Percentiles rank a stretch among this genome's conserved stretches.
phyloP scores from a whole-genome alignment of 2,113 vertebrate genomes.

The Neodontobutis hainanensis region DNA sequence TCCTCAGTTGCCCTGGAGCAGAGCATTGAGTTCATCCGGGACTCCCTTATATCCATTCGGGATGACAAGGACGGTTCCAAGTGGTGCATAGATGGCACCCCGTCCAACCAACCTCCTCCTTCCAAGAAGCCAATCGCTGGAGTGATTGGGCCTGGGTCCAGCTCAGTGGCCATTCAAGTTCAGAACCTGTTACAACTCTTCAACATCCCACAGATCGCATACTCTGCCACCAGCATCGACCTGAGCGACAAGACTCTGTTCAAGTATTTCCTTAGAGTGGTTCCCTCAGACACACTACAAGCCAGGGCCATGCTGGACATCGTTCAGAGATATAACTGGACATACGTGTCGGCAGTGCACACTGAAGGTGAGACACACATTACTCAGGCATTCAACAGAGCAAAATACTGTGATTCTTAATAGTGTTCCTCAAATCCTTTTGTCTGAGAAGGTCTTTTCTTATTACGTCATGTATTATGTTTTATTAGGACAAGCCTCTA shows the following conservation, averaged over 20 bases:
- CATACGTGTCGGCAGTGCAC: conserved; percentile 97
- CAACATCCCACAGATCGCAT: conserved; percentile 98
- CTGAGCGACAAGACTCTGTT: conserved; percentile 97
- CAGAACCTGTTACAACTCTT: conserved; percentile 98
- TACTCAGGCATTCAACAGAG: neutral
- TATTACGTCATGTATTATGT: too few species aligned
- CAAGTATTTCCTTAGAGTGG: conserved; percentile 97
- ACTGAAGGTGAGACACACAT: conserved; percentile 89
- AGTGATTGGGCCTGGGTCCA: conserved; percentile 97
- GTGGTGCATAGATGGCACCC: conserved; percentile 89
- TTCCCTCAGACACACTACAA: conserved; percentile 95
- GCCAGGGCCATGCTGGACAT: conserved; percentile 97
- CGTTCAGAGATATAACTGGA: conserved; percentile 98
- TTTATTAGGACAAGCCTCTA: too few species aligned
- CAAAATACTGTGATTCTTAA: neutral
- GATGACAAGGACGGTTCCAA: conserved; percentile 92
- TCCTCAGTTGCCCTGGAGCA: conserved; percentile 97
- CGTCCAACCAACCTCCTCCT: conserved; percentile 81
- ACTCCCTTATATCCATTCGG: conserved; percentile 96
- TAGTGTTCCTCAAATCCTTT: too few species aligned
- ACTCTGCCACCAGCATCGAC: conserved; percentile 97
- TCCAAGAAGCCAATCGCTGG: conserved; percentile 95
- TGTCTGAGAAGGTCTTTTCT: too few species aligned
- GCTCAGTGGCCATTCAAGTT: conserved; percentile 98
- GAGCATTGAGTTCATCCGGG: conserved; percentile 98